phyloP scores from a whole-genome alignment of 2,888 invertebrate genomes.

The Atethmia centrago region DNA sequence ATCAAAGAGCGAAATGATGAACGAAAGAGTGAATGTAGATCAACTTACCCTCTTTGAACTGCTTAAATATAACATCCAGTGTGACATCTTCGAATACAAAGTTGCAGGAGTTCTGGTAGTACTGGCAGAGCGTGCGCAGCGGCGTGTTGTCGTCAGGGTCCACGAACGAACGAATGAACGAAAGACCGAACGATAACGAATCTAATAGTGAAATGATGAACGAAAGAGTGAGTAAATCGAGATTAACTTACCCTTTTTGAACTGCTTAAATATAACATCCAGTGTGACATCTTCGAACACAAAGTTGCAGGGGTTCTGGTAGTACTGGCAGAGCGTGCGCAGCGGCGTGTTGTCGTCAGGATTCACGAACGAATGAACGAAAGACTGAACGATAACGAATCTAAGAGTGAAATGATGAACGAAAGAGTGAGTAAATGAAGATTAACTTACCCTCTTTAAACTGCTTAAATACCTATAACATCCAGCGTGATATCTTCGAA shows the following conservation, averaged over 20 bases:
- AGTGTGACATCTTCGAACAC: slow-evolving; percentile 98
- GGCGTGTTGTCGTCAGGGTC: slow-evolving; percentile 99
- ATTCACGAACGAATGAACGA: too few species aligned
- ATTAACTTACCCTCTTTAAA: too few species aligned
- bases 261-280: slow-evolving; percentile 98
- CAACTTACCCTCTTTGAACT: too few species aligned
- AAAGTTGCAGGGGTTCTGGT: slow-evolving; percentile 98
- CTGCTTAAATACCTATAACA: too few species aligned
- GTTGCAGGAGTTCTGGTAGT: slow-evolving; percentile 98
- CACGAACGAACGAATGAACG: slow-evolving; percentile 94
- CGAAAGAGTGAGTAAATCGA: too few species aligned
- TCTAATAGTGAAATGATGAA: too few species aligned
- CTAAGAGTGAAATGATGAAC: too few species aligned
- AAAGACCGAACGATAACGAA: background rate
- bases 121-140: slow-evolving; percentile 97
- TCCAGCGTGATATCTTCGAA: slow-evolving; percentile 98
- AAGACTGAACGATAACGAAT: too few species aligned
- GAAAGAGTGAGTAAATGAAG: background rate
- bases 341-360: slow-evolving; percentile 99
- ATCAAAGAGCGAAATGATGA: too few species aligned
- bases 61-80: too few species aligned
- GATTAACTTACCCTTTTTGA: slow-evolving; percentile 89
- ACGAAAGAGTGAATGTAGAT: background rate
- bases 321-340: slow-evolving; percentile 97
- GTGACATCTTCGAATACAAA: slow-evolving; percentile 99